phyloP scores from a whole-genome alignment of 2,113 vertebrate species.

The Agapornis roseicollis region DNA sequence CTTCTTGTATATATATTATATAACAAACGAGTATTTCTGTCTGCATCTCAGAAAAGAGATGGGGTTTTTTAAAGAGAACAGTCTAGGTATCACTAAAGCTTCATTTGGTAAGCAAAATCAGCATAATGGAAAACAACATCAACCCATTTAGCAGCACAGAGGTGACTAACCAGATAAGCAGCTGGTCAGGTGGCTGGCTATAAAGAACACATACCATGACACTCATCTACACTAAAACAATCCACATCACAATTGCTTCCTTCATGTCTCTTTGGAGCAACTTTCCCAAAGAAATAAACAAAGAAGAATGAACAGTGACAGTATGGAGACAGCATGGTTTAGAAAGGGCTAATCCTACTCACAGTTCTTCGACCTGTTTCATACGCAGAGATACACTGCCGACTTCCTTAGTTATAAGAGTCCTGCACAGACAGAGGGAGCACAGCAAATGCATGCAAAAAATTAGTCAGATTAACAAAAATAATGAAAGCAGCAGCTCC shows the following conservation, averaged over 20 bases:
- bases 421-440: constrained; percentile 84
- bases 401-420: constrained; percentile 93
- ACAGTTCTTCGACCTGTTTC: constrained; percentile 99
- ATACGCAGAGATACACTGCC: constrained; percentile 99
- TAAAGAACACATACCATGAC: not conserved
- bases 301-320: constrained; percentile 26
- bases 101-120: not conserved
- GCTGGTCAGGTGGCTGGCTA: not conserved
- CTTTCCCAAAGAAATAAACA: constrained; percentile 19
- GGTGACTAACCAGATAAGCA: not conserved
- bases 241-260: not conserved
- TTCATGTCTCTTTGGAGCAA: not conserved
- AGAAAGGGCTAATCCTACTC: constrained; percentile 85
- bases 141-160: not conserved
- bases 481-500: constrained; percentile 66
- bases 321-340: constrained; percentile 51
- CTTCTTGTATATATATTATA: not conserved
- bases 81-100: not conserved
- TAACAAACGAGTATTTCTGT: not conserved
- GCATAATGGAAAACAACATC: not conserved
- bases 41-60: not conserved
- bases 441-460: constrained; percentile 83
- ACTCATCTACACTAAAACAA: not conserved
- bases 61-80: not conserved
- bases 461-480: constrained; percentile 78